Evolutionary conservation across 2,113 vertebrate genomes (phyloP).

Genomic region (Oreochromis aureus): DNA sequence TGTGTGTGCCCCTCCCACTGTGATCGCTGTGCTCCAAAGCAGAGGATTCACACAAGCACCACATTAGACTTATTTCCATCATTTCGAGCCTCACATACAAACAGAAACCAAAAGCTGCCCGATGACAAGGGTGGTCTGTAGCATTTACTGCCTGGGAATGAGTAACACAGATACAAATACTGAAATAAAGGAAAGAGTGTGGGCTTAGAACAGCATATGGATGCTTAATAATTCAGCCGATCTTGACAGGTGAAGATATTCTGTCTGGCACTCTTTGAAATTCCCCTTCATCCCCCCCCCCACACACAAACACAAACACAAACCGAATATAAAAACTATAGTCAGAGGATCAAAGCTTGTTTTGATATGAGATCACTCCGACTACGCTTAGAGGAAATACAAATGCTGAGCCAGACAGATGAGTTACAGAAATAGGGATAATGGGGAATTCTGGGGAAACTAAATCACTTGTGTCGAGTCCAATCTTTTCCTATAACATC

Average conservation of each 20-base stretch:
- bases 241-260: constrained; percentile 6
- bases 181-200: neutral
- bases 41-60: constrained; percentile 22
- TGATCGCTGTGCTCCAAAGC: constrained; percentile 29
- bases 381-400: neutral
- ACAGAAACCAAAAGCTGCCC: neutral
- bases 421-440: neutral
- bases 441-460: neutral
- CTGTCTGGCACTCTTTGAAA: constrained; percentile 1
- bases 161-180: neutral
- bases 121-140: neutral
- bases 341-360: constrained; percentile 27
- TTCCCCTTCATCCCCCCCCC: neutral
- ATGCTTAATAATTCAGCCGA: constrained; percentile 24
- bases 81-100: neutral
- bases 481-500: neutral
- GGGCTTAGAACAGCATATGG: neutral
- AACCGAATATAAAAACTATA: neutral
- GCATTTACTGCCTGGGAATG: neutral
- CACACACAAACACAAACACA: neutral
- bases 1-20: constrained; percentile 58
- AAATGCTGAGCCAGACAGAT: constrained; percentile 7
- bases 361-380: neutral
- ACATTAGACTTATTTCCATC: neutral
- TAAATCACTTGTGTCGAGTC: neutral